A percentile compares a stretch with the other conserved stretches of the same genome.
Evolutionary conservation across 2,797 vertebrate species (phyloP).

Genomic region (Iguana delicatissima): DNA sequence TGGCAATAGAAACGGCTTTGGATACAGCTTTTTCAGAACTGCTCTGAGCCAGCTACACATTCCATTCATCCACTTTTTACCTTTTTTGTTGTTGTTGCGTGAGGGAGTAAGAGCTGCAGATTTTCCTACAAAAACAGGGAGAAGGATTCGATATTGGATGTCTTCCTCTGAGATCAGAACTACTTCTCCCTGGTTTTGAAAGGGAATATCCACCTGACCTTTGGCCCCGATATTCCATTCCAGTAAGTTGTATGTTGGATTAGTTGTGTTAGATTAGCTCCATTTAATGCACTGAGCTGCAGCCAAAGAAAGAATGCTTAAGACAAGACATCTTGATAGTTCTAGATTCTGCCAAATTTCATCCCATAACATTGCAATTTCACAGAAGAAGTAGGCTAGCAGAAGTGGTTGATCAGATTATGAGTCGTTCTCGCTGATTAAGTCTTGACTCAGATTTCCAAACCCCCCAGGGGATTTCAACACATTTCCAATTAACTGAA

Average conservation of each 20-base stretch:
- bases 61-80: background rate
- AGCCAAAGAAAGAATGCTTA: background rate
- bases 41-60: background rate
- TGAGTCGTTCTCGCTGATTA: constrained; percentile 20
- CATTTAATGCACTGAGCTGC: background rate
- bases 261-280: background rate
- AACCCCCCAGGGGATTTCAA: background rate
- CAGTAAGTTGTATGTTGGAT: background rate
- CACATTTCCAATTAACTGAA: background rate
- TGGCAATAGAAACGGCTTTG: background rate
- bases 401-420: constrained; percentile 11
- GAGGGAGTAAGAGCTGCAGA: background rate
- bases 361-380: background rate
- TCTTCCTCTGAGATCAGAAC: background rate
- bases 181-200: too few relatives aligned
- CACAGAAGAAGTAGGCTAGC: background rate
- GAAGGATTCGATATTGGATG: background rate
- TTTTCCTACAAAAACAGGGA: background rate
- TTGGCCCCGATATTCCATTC: background rate
- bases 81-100: background rate
- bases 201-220: background rate
- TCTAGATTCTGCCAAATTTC: background rate
- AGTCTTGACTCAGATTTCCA: constrained; percentile 20
- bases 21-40: background rate
- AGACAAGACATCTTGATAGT: background rate